phyloP scores from a whole-genome alignment of 2,888 invertebrate species.

The Apamea crenata region DNA sequence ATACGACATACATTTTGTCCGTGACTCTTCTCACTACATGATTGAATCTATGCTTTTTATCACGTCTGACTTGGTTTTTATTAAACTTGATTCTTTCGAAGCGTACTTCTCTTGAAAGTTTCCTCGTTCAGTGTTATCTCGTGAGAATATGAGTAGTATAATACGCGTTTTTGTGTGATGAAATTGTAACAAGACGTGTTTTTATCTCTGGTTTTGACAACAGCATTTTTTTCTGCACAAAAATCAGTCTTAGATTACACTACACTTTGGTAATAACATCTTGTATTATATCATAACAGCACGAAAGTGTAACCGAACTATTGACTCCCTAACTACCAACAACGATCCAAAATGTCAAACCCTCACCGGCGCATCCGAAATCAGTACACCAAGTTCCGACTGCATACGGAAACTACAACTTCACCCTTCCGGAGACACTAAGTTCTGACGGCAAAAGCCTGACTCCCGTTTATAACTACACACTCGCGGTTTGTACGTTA shows the following conservation, averaged over 20 bases:
- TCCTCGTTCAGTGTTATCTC: slow-evolving; percentile 52
- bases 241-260: background rate
- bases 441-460: slow-evolving; percentile 28
- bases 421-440: slow-evolving; percentile 15
- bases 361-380: slow-evolving; percentile 18
- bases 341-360: slow-evolving; percentile 34
- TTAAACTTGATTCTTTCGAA: slow-evolving; percentile 39
- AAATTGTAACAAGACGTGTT: slow-evolving; percentile 37
- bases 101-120: slow-evolving; percentile 51
- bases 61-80: slow-evolving; percentile 42
- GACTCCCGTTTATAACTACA: slow-evolving; percentile 22
- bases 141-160: slow-evolving; percentile 53
- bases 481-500: slow-evolving; percentile 16
- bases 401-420: slow-evolving; percentile 33
- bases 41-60: slow-evolving; percentile 44
- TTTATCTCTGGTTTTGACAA: slow-evolving; percentile 4
- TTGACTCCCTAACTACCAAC: slow-evolving; percentile 1
- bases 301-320: slow-evolving; percentile 1
- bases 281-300: background rate
- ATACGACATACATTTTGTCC: slow-evolving; percentile 10
- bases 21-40: slow-evolving; percentile 20
- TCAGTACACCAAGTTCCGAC: slow-evolving; percentile 28
- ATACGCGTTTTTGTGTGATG: slow-evolving; percentile 45
- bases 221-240: background rate
- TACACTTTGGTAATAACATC: background rate